A percentile compares a stretch with the other conserved stretches of the same genome.
Conservation (phyloP, 2,797 vertebrate species). For the Uromys caudimaculatus region DNA sequence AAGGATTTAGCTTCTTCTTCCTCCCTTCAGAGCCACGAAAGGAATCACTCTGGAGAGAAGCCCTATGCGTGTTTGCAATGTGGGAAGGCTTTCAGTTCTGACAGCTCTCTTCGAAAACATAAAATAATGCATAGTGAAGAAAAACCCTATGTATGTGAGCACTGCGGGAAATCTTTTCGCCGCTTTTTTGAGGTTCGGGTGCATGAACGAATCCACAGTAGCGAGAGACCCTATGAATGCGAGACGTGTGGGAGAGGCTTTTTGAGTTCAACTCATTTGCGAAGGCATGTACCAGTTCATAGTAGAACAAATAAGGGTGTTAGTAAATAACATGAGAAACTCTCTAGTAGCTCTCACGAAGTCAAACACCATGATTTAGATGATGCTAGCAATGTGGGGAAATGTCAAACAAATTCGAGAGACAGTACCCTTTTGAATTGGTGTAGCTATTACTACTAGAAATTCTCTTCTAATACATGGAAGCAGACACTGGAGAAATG, state of each 20-base stretch:
- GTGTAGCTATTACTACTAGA: background rate
- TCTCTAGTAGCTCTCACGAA: background rate
- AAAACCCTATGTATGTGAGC: background rate
- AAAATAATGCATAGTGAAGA: constrained; percentile 1
- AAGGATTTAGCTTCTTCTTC: background rate
- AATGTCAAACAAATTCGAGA: background rate
- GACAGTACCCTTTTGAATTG: background rate
- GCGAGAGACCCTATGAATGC: background rate
- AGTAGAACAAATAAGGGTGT: background rate
- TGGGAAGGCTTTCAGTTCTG: background rate
- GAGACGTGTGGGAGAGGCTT: background rate
- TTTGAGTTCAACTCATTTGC: background rate
- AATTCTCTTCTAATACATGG: background rate
- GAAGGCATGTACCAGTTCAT: background rate
- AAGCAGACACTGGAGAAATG: background rate
- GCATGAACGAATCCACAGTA: background rate
- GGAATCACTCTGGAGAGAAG: background rate
- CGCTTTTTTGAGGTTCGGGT: constrained; percentile 2
- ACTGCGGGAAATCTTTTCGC: background rate
- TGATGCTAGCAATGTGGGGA: background rate
- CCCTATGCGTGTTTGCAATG: background rate
- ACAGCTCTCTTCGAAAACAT: background rate
- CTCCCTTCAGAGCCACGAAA: background rate
- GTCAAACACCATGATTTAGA: background rate
- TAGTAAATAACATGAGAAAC: background rate